Conservation (phyloP, 2,113 vertebrate genomes). For the Lepus americanus region DNA sequence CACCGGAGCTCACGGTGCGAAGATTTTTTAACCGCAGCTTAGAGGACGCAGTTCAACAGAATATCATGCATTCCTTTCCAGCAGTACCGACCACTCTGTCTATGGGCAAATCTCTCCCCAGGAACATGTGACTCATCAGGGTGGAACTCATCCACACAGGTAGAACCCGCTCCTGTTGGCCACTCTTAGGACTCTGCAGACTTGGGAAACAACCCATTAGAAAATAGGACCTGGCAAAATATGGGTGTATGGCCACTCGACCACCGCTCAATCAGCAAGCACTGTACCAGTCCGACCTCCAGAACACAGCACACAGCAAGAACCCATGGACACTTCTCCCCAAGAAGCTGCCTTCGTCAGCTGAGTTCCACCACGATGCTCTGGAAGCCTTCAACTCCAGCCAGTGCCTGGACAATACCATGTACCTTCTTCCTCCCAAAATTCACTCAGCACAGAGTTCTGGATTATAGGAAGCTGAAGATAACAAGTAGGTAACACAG, state of each 20-base stretch:
- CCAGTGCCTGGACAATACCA: not conserved
- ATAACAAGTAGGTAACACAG: not conserved
- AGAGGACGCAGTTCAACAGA: not conserved
- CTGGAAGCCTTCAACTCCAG: not conserved
- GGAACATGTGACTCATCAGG: accelerated
- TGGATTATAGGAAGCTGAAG: not conserved
- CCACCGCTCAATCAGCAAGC: not conserved
- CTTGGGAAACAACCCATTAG: not conserved
- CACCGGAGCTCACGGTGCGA: not conserved
- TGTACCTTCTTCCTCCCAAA: not conserved
- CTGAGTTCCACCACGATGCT: not conserved
- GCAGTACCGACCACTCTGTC: not conserved
- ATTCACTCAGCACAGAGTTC: not conserved
- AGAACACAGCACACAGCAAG: not conserved
- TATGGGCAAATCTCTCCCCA: not conserved
- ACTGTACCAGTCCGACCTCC: not conserved
- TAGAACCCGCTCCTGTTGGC: accelerated
- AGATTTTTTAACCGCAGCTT: not conserved
- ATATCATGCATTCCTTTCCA: not conserved
- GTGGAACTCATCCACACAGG: not conserved
- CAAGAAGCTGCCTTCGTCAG: not conserved
- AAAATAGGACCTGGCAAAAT: not conserved
- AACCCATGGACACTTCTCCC: not conserved
- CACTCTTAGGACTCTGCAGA: not conserved
- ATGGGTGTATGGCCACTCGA: accelerated